Evolutionary conservation across 2,113 vertebrate genomes (phyloP).

Genomic region (Columba livia): DNA sequence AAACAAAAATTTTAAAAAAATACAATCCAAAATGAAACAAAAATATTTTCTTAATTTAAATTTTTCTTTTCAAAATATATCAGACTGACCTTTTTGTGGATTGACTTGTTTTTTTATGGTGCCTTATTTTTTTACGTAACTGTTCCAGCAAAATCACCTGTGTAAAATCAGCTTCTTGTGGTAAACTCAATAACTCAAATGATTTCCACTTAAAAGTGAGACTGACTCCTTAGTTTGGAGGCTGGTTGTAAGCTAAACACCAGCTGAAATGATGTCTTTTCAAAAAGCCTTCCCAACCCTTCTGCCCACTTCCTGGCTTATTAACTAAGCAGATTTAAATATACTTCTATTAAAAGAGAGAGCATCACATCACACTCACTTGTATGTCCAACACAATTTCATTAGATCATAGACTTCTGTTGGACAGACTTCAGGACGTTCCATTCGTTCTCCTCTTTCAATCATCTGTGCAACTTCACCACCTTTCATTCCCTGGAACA

Average conservation of each 20-base stretch:
- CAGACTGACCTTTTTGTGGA: neutral
- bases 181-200: neutral
- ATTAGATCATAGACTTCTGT: conserved; percentile 89
- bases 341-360: neutral
- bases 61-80: neutral
- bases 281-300: neutral
- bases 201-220: neutral
- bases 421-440: conserved; percentile 82
- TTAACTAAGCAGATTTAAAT: neutral
- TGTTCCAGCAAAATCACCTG: neutral
- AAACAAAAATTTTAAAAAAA: neutral
- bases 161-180: neutral
- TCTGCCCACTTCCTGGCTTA: neutral
- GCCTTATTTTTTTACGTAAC: neutral
- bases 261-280: neutral
- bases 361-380: conserved; percentile 77
- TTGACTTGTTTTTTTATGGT: neutral
- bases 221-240: neutral
- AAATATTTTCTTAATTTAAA: neutral
- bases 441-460: conserved; percentile 89
- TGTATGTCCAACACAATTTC: conserved; percentile 92
- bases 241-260: neutral
- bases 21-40: neutral
- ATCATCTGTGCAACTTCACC: conserved; percentile 92
- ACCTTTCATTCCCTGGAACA: conserved; percentile 92